A percentile compares a stretch with the other conserved stretches of the same genome.
phyloP scores from a whole-genome alignment of 2,113 vertebrate genomes.

The Psittacara wagleri region DNA sequence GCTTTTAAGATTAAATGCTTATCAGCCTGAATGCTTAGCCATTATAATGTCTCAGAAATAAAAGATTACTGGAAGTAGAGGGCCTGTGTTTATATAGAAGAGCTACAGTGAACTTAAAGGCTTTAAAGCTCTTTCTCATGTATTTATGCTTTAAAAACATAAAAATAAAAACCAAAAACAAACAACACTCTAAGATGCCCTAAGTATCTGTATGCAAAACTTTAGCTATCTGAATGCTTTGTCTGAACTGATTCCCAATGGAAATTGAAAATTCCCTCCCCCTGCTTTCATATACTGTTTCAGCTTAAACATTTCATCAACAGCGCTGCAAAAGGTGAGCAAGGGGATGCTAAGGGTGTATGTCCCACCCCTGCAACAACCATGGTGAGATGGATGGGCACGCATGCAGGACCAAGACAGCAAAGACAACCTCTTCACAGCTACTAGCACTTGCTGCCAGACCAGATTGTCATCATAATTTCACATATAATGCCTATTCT shows the following conservation, averaged over 20 bases:
- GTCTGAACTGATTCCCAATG: neutral
- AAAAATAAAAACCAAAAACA: neutral
- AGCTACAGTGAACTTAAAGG: neutral
- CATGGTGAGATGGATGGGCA: neutral
- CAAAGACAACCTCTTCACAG: neutral
- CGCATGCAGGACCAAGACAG: fast-evolving
- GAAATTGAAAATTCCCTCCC: neutral
- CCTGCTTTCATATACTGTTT: neutral
- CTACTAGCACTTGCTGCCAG: too few relatives aligned
- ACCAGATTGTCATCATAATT: neutral
- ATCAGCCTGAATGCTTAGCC: neutral
- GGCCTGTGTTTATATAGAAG: neutral
- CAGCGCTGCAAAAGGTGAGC: neutral
- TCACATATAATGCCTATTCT: neutral
- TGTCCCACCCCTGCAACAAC: neutral
- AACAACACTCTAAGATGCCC: neutral
- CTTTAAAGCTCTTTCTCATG: neutral
- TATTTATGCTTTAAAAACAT: neutral
- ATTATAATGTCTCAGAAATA: neutral
- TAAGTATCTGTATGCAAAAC: neutral
- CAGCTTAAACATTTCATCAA: fast-evolving
- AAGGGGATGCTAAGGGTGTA: neutral
- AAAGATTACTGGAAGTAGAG: neutral
- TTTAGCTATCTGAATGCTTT: neutral
- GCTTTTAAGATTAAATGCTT: neutral